These are phyloP conservation scores for Cryptocephalus moraei DNA, from an alignment of 2,888 invertebrate species.

Conservation along the genomic window DNA sequence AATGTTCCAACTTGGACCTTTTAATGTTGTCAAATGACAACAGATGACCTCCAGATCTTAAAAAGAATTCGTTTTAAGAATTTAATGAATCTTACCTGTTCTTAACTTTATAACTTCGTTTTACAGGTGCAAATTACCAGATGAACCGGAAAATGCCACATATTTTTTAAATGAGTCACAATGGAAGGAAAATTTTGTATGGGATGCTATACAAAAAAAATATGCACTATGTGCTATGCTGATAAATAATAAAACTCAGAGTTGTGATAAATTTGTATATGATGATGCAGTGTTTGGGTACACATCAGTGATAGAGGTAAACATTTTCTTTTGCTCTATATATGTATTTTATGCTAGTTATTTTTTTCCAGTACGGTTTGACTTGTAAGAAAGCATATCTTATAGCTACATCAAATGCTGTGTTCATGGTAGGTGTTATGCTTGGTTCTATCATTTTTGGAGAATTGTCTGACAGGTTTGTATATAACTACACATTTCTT, in stretches of 20 bases:
- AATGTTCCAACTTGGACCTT: too few relatives aligned
- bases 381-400: conserved; percentile 55
- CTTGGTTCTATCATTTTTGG: conserved; percentile 64
- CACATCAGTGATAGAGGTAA: conserved; percentile 56
- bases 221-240: conserved; percentile 46
- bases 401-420: conserved; percentile 53
- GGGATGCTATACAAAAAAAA: conserved; percentile 37
- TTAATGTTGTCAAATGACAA: too few relatives aligned
- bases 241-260: conserved; percentile 34
- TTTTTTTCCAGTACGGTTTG: conserved; percentile 49
- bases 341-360: background rate
- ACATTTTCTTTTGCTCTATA: conserved; percentile 5
- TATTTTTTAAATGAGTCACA: conserved; percentile 39
- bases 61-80: too few relatives aligned
- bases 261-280: conserved; percentile 50
- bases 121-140: conserved; percentile 49
- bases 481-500: background rate
- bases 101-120: background rate
- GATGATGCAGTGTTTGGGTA: conserved; percentile 49
- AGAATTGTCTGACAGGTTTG: conserved; percentile 55
- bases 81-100: too few relatives aligned
- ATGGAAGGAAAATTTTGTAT: conserved; percentile 44
- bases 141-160: conserved; percentile 43
- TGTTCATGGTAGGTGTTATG: conserved; percentile 64
- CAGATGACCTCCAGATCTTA: too few relatives aligned